Evolutionary conservation across 2,888 invertebrate species (phyloP), one percentile per base, ranked within the genome.

Genomic region (Perizoma flavofasciatum): DNA sequence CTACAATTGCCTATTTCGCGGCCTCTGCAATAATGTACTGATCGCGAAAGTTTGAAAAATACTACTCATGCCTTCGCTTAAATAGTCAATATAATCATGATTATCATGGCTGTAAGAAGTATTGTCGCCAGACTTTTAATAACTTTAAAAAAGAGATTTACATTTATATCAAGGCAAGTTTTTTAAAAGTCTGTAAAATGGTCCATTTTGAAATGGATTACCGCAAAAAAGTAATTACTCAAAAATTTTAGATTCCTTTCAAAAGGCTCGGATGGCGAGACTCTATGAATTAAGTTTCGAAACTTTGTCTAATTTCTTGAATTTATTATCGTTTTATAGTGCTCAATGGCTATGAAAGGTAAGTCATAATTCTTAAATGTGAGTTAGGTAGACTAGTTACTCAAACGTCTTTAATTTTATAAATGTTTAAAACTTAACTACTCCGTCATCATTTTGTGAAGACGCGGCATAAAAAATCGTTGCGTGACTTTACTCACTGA

Each of bases 201-300:
- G 64, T 70, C 70, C 69, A 67, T 77, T 78, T 67, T 65, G 65
- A 76, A 77, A 77, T 79, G 76, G 80, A 77, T 79, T 79, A 72
- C 70, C 70, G 66, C 73, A 72, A 74, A 75, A 74, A 79, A 78
- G 73, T 77, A 73, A 80, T 80, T 78, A 81, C 70, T 75, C 73
- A 66, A 68, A 76, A 77, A 80, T 78, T 79, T 77, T 60, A 74
- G 71, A 73, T 72, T 74, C 77, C 78, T 78, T 76, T 78, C 76
- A 81, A 74, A 76, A 71, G 61, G 67, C 70, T 73, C 67, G 70
- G 65, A 72, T 77, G 70, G 67, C 74, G 48, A 50, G 64, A 69
- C 70, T 69, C 75, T 71, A 74, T 76, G 77, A 79, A 22, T 79
- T 75, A 74, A 78, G 73, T 75, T 73, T 68, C 61, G 66, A 72